Conservation (phyloP, 2,113 vertebrate species). For the Psittacara wagleri region DNA sequence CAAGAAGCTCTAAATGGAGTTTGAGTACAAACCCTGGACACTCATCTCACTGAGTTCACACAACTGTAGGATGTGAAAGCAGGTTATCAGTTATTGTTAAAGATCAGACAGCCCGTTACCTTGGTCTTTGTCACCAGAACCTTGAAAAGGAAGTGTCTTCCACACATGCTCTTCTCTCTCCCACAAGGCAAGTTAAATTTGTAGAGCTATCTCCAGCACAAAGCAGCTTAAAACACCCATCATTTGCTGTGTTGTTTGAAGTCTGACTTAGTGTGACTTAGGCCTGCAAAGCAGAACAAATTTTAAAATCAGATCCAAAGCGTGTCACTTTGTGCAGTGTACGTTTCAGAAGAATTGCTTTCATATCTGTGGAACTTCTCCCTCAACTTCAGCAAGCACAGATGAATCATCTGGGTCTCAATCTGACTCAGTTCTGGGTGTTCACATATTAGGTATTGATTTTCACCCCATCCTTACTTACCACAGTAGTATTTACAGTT, state of each 20-base stretch:
- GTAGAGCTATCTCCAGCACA: not conserved
- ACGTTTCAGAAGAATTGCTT: not conserved
- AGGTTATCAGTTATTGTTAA: not conserved
- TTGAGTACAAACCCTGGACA: not conserved
- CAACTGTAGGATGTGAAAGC: not conserved
- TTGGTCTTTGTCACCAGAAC: not conserved
- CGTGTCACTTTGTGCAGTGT: not conserved
- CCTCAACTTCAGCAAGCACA: not conserved
- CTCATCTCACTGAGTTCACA: not conserved
- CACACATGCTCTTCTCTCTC: not conserved
- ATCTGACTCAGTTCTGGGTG: not conserved
- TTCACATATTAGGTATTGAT: not conserved
- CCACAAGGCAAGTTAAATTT: not conserved
- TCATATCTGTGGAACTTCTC: not conserved
- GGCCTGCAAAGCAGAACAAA: not conserved
- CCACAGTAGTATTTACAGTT: not conserved
- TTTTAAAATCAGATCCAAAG: not conserved
- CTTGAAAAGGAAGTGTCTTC: not conserved
- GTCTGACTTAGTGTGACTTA: fast-evolving
- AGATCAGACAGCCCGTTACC: not conserved
- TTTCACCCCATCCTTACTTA: not conserved
- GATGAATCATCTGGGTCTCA: not conserved
- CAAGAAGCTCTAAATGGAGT: not conserved
- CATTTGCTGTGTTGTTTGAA: not conserved
- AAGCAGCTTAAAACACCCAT: not conserved